Base-by-base conservation (phyloP, 2,797 vertebrate genomes). In the Macroramphosus scolopax region DNA sequence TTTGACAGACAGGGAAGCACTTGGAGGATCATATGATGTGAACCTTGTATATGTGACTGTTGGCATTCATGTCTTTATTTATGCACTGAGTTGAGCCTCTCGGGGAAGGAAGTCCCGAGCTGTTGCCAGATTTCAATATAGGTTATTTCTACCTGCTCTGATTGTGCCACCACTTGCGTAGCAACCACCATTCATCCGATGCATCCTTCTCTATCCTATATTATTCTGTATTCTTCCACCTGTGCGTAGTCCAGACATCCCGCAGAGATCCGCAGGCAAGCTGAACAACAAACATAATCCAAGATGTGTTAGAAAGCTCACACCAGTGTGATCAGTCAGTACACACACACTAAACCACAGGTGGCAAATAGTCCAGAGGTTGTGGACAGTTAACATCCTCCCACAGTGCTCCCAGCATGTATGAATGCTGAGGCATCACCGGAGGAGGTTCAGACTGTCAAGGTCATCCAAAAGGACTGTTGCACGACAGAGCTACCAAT, bases 101-200 rank as follows among this genome's bases (percentile, higher is more conserved):
- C n/a, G 17, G 64, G 64, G 67, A 63, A 14, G 10, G n/a, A 50
- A 32, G 26, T 47, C 15, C 17, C n/a, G n/a, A n/a, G n/a, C 8
- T 15, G 12, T 43, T 51, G 33, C 26, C 25, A 53, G 12, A 24
- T 17, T 43, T 24, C 22, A 22, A 22, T 6, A 3, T 6, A 22
- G 20, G 20, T 6, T 22, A 6, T 22, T 22, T 26, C 2, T 16
- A 29, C 15, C 15, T 40, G n/a, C 18, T 6, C 9, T 16, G 28
- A 48, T 18, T 31, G 17, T 33, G 29, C 36, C 34, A 13, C 12
- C 13, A 6, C 32, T 29, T 42, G 8, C 5, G 31, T 25, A 17
- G 17, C 30, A 13, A 2, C 40, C 17, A 13, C 17, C 40, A 30
- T 18, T 30, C 17, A 30, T 17, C 25, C 24, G 18, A 14, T 20